phyloP scores from a whole-genome alignment of 2,113 vertebrate species.

The Sorex fumeus region DNA sequence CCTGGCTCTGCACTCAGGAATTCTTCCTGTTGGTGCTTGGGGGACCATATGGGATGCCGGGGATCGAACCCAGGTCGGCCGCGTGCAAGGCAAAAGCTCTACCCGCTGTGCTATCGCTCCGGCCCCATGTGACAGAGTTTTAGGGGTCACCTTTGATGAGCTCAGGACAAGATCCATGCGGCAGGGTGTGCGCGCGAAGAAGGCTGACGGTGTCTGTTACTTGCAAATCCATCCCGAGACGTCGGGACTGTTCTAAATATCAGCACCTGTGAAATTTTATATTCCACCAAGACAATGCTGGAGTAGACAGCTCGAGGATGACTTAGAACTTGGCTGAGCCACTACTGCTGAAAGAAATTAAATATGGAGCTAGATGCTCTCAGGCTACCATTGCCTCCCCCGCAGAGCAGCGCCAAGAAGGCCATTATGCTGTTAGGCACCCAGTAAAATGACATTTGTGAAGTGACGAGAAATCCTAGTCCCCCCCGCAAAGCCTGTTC shows the following conservation, averaged over 20 bases:
- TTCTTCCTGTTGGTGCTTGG: no score
- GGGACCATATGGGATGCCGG: no score
- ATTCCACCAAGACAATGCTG: not conserved
- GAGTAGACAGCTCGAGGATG: not conserved
- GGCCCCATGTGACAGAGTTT: no score
- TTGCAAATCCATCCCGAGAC: not conserved
- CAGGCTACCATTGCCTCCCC: not conserved
- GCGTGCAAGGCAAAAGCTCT: no score
- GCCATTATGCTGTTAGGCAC: not conserved
- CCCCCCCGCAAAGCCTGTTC: not conserved
- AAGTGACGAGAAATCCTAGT: not conserved
- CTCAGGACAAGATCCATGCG: no score
- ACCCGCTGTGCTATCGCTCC: no score
- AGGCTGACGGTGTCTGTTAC: not conserved
- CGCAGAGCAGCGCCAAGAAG: not conserved
- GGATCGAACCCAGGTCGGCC: no score
- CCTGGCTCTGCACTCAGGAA: no score
- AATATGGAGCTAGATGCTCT: not conserved
- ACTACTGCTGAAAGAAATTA: not conserved
- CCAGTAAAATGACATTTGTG: conserved; percentile 18
- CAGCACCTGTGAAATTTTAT: not conserved
- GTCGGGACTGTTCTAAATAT: not conserved
- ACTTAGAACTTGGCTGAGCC: not conserved
- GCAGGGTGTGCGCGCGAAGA: no score
- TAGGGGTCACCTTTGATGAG: no score